These are phyloP conservation scores for Andrena marginata DNA, from an alignment of 2,888 invertebrate species.

Conservation along the genomic window DNA sequence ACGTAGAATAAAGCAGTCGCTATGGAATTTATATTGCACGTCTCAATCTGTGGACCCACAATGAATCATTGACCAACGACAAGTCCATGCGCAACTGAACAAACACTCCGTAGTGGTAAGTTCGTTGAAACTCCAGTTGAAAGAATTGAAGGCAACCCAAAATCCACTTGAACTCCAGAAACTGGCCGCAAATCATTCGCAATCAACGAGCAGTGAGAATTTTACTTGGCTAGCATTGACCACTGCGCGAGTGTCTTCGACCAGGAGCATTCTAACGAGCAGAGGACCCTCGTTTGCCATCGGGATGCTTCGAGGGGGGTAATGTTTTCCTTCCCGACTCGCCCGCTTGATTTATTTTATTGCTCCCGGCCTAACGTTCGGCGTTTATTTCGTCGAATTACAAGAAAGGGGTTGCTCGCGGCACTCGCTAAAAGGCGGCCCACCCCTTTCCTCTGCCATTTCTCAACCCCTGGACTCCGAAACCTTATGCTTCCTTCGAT, in stretches of 20 bases:
- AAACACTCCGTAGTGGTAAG: not conserved
- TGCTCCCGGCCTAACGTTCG: constrained; percentile 87
- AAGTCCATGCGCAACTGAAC: not conserved
- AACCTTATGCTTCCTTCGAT: constrained; percentile 65
- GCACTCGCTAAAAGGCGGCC: constrained; percentile 72
- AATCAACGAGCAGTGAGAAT: constrained; percentile 23
- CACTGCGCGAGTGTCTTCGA: constrained; percentile 61
- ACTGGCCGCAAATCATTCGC: too few species aligned
- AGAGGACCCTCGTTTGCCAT: constrained; percentile 77
- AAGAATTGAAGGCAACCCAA: not conserved
- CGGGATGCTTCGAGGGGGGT: constrained; percentile 70
- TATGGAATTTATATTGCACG: constrained; percentile 59
- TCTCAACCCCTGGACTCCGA: constrained; percentile 60
- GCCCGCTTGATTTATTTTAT: constrained; percentile 87
- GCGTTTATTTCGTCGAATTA: constrained; percentile 87
- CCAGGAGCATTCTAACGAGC: constrained; percentile 67
- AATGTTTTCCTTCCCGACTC: constrained; percentile 78
- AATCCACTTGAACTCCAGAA: not conserved
- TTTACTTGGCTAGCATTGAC: constrained; percentile 46
- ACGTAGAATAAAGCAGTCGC: constrained; percentile 36
- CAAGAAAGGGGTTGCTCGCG: constrained; percentile 86
- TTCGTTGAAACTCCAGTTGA: not conserved
- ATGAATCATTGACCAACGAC: not conserved
- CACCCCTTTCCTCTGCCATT: constrained; percentile 58
- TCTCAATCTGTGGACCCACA: constrained; percentile 56